Percentiles rank a stretch among this genome's conserved stretches.
These are phyloP conservation scores for Monarcha castaneiventris DNA, from an alignment of 2,113 vertebrate species.

Conservation along the genomic window DNA sequence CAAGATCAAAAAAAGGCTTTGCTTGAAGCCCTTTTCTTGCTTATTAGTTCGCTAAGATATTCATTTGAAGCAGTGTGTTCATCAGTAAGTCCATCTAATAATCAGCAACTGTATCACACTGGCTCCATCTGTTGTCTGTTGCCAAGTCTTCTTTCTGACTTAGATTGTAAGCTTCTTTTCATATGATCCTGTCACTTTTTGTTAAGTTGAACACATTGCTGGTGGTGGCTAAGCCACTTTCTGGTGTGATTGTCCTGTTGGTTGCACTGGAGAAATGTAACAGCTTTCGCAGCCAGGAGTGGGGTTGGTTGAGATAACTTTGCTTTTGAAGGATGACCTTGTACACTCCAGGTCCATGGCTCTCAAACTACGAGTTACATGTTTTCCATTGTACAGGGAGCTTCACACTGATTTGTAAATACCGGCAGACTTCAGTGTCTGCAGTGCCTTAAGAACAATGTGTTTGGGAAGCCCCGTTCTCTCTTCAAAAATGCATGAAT, in stretches of 20 bases:
- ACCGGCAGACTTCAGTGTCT: background rate
- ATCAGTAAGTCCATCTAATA: background rate
- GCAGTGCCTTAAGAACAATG: too few relatives aligned
- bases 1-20: background rate
- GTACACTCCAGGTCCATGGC: rapidly evolving
- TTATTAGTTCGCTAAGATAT: background rate
- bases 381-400: background rate
- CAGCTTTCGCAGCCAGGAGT: background rate
- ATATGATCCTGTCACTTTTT: constrained; percentile 4
- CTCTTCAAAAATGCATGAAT: background rate
- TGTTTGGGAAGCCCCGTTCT: background rate
- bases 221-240: background rate
- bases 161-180: constrained; percentile 42
- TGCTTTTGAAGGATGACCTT: background rate
- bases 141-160: constrained; percentile 16
- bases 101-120: background rate
- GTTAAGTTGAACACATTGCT: background rate
- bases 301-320: background rate
- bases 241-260: background rate
- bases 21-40: background rate
- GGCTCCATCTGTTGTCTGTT: constrained; percentile 51
- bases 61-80: background rate
- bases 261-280: background rate
- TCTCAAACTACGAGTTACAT: rapidly evolving
- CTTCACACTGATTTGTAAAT: background rate